These are phyloP conservation scores for Ptiloglossa arizonensis DNA, from an alignment of 1,140 invertebrate species.

Conservation along the genomic window DNA sequence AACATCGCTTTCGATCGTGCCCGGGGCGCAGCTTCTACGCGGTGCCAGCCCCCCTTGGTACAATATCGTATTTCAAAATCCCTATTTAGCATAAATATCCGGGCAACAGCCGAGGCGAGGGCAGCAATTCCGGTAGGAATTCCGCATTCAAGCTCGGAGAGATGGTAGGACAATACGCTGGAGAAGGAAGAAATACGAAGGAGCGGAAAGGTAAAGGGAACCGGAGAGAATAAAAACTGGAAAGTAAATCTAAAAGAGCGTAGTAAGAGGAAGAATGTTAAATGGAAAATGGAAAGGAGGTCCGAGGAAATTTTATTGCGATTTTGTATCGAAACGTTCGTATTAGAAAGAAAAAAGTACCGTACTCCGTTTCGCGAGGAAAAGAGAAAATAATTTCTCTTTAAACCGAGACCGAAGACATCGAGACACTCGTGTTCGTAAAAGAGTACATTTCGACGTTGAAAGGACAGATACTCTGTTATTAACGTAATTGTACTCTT, in stretches of 20 bases:
- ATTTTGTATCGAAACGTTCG: not conserved
- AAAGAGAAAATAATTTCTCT: not conserved
- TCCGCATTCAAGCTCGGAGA: conserved; percentile 20
- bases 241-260: conserved; percentile 19
- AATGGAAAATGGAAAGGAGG: not conserved
- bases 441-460: no score
- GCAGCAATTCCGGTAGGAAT: conserved; percentile 55
- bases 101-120: conserved; percentile 56
- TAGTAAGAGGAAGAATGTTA: not conserved
- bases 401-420: no score
- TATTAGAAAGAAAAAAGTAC: not conserved
- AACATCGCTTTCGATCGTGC: conserved; percentile 11
- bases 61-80: conserved; percentile 78
- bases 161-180: conserved; percentile 38
- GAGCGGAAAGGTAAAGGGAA: not conserved
- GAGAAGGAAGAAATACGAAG: not conserved
- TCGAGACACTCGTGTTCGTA: no score
- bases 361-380: not conserved
- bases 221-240: conserved; percentile 2
- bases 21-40: not conserved
- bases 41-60: not conserved
- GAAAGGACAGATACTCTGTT: no score
- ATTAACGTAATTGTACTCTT: no score
- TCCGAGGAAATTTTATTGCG: conserved; percentile 18
- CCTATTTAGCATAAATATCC: conserved; percentile 78